Conservation (phyloP, 2,888 invertebrate species). For the Philereme vetulata region DNA sequence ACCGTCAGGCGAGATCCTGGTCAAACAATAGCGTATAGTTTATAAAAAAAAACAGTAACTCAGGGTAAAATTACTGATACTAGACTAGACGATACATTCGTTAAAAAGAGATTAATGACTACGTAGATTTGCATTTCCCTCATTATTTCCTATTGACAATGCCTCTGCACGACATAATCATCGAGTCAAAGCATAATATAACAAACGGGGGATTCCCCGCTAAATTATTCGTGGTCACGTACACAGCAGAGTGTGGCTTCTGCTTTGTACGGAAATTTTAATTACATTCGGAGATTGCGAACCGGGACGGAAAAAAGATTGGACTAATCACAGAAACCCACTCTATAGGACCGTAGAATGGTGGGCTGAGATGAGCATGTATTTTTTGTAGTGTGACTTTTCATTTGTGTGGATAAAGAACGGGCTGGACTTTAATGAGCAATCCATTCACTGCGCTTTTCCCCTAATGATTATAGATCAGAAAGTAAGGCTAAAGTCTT, state of each 20-base stretch:
- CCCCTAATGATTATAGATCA: neutral
- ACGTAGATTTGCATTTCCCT: constrained; percentile 59
- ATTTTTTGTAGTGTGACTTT: constrained; percentile 7
- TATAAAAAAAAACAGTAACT: no score
- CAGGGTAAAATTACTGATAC: no score
- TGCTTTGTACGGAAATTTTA: constrained; percentile 77
- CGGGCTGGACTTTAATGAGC: neutral
- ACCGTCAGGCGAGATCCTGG: no score
- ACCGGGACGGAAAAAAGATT: constrained; percentile 28
- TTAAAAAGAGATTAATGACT: no score
- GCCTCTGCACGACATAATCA: constrained; percentile 53
- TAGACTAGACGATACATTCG: no score
- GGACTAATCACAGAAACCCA: constrained; percentile 42
- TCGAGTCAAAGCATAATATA: constrained; percentile 61
- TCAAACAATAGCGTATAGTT: no score
- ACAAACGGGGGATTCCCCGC: constrained; percentile 67
- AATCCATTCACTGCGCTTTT: neutral
- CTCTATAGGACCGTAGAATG: constrained; percentile 22
- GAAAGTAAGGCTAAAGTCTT: neutral
- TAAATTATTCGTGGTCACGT: constrained; percentile 80
- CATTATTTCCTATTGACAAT: constrained; percentile 57
- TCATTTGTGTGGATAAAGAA: constrained; percentile 4
- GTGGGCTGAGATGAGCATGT: neutral
- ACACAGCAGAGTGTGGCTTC: constrained; percentile 59
- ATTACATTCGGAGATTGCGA: constrained; percentile 52